Percentiles rank a stretch among this genome's conserved stretches.
phyloP scores from a whole-genome alignment of 2,113 vertebrate genomes.

The Motacilla tschutschensis region DNA sequence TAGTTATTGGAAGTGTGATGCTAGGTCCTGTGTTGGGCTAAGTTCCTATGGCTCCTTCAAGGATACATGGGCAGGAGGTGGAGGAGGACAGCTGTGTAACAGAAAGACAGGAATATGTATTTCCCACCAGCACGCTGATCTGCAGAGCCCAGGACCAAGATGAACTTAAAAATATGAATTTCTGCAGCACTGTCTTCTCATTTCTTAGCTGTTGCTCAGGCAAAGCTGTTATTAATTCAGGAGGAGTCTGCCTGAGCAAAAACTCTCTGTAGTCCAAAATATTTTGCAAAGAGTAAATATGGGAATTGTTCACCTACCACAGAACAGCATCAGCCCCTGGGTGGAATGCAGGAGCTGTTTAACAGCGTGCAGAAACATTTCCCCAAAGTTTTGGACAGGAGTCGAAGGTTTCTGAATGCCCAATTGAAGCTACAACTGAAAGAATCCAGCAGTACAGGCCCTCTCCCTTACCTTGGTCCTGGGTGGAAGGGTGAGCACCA shows the following conservation, averaged over 20 bases:
- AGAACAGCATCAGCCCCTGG: constrained; percentile 49
- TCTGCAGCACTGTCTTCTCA: not conserved
- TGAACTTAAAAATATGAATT: not conserved
- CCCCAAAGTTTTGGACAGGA: constrained; percentile 13
- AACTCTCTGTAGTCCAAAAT: constrained; percentile 13
- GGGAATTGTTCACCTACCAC: constrained; percentile 57
- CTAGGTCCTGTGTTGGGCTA: not conserved
- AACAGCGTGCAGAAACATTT: not conserved
- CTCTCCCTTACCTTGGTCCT: not conserved
- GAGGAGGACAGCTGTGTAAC: not conserved
- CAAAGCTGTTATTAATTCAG: constrained; percentile 60
- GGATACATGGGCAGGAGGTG: not conserved
- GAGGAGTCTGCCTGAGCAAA: constrained; percentile 29
- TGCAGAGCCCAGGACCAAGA: not conserved
- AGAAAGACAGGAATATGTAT: not conserved
- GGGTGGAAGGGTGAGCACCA: not conserved
- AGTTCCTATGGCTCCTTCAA: not conserved
- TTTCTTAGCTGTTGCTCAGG: constrained; percentile 5
- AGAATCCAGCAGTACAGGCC: not conserved
- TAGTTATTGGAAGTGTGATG: not conserved
- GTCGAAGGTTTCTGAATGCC: not conserved
- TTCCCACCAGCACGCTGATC: not conserved
- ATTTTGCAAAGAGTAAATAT: constrained; percentile 44
- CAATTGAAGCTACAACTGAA: not conserved
- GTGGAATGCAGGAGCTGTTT: constrained; percentile 54